phyloP scores from a whole-genome alignment of 1,140 invertebrate species.

The Saccostrea cuccullata region DNA sequence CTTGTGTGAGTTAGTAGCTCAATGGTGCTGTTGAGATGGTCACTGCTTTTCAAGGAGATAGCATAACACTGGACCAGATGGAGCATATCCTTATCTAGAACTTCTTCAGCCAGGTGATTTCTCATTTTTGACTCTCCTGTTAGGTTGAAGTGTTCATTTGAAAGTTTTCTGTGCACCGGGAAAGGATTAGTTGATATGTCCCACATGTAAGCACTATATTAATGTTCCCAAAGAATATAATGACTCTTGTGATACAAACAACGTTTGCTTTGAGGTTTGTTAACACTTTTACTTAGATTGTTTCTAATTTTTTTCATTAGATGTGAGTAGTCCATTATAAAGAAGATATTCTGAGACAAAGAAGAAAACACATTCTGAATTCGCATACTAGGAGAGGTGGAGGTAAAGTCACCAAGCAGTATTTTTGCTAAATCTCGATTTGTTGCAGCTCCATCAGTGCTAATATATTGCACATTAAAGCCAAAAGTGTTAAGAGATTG shows the following conservation, averaged over 20 bases:
- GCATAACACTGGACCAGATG: conserved; percentile 29
- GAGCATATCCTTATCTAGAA: conserved; percentile 32
- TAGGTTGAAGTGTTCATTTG: conserved; percentile 37
- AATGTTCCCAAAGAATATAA: conserved; percentile 54
- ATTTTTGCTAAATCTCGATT: conserved; percentile 29
- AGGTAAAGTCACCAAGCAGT: neutral
- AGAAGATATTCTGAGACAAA: neutral
- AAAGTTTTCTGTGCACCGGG: conserved; percentile 36
- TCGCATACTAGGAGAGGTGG: neutral
- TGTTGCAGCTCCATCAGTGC: conserved; percentile 48
- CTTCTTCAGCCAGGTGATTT: conserved; percentile 41
- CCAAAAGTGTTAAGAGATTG: conserved; percentile 26
- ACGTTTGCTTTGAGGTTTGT: neutral
- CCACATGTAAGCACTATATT: conserved; percentile 45
- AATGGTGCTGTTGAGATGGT: conserved; percentile 18
- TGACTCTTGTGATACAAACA: neutral
- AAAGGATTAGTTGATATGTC: conserved; percentile 50
- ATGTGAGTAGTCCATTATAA: conserved; percentile 53
- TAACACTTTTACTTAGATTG: conserved; percentile 38
- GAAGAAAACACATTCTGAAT: conserved; percentile 25
- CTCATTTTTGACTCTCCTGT: conserved; percentile 36
- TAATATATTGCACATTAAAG: conserved; percentile 49
- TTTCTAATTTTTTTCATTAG: conserved; percentile 13
- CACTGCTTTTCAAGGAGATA: neutral
- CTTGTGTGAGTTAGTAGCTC: conserved; percentile 37